Base-by-base conservation (phyloP, 2,797 vertebrate genomes). In the Valencia hispanica region DNA sequence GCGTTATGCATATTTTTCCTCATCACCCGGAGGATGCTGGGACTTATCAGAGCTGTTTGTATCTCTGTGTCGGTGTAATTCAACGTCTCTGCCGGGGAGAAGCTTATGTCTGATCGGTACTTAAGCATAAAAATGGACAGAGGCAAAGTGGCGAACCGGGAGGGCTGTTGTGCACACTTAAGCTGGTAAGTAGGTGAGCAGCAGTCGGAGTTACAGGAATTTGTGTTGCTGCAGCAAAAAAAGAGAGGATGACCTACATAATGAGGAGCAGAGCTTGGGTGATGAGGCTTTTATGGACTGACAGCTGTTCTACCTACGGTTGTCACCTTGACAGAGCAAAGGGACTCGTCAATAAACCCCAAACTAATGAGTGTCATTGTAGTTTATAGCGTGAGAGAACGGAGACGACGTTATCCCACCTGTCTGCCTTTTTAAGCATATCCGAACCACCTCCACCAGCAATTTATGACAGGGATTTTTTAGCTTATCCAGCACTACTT, bases 261-360 rank as follows among this genome's bases (percentile, higher is more conserved):
- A 90, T 91, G 90, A 92, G 86, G 73, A 88, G 88, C 45, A 69
- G 86, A 71, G 85, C 87, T 83, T 30, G 81, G 87, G 82, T 82
- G 86, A 90, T 87, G 87, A 88, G 85, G 89, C 90, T 92, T 93
- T 93, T 91, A 93, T 93, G 85, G 93, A 93, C 85, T 89, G 93
- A 92, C 92, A 94, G 92, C 93, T 93, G 93, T 87, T 93, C 89
- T 86, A 92, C 92, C 92, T 92, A 91, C 78, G 82, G 57, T 57
- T 77, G 80, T 93, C 93, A 94, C 93, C 93, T 91, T 93, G 91
- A 92, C 87, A 79, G 86, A 84, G 89, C 87, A 88, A 90, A 92
- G 91, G 85, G 88, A 90, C 90, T 93, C 88, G 81, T 91, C 90
- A 89, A 91, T 87, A 91, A 89, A 87, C 53, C 84, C 75, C 69